Conservation (phyloP, 2,113 vertebrate genomes). For the Macquaria australasica region DNA sequence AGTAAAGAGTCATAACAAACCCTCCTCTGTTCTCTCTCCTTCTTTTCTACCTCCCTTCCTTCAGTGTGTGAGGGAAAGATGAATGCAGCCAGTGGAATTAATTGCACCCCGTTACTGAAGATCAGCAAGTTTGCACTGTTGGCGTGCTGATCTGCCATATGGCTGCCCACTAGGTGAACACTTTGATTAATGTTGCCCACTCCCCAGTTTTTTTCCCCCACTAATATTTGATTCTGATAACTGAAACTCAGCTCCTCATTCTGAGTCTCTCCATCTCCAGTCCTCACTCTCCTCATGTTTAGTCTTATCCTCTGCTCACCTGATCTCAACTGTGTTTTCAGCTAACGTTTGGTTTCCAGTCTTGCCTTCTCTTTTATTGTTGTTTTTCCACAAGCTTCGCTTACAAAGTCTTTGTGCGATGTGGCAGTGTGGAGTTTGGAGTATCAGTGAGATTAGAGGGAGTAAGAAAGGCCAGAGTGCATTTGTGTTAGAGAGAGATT, state of each 20-base stretch:
- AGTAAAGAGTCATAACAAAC: constrained; percentile 96
- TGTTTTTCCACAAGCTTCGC: constrained; percentile 45
- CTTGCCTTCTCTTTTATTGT: constrained; percentile 17
- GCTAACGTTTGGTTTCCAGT: constrained; percentile 35
- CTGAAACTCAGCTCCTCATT: constrained; percentile 66
- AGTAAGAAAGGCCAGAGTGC: constrained; percentile 49
- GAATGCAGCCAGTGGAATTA: constrained; percentile 99
- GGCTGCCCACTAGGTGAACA: constrained; percentile 99
- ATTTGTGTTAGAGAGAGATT: constrained; percentile 60
- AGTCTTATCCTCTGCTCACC: constrained; percentile 26
- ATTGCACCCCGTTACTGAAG: constrained; percentile 99
- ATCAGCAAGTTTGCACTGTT: constrained; percentile 99
- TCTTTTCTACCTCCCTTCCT: constrained; percentile 77
- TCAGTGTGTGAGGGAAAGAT: constrained; percentile 93
- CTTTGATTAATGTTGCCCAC: constrained; percentile 99
- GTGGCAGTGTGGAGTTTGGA: constrained; percentile 37
- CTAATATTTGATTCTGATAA: constrained; percentile 96
- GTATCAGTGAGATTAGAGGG: constrained; percentile 61
- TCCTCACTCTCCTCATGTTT: constrained; percentile 12
- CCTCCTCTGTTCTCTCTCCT: constrained; percentile 81
- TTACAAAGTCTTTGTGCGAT: constrained; percentile 30
- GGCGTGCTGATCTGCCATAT: constrained; percentile 99
- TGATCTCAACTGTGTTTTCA: constrained; percentile 43
- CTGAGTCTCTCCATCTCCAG: constrained; percentile 36
- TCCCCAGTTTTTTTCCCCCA: constrained; percentile 86